Base-by-base conservation (phyloP, 2,888 invertebrate species). In the Apoda limacodes region DNA sequence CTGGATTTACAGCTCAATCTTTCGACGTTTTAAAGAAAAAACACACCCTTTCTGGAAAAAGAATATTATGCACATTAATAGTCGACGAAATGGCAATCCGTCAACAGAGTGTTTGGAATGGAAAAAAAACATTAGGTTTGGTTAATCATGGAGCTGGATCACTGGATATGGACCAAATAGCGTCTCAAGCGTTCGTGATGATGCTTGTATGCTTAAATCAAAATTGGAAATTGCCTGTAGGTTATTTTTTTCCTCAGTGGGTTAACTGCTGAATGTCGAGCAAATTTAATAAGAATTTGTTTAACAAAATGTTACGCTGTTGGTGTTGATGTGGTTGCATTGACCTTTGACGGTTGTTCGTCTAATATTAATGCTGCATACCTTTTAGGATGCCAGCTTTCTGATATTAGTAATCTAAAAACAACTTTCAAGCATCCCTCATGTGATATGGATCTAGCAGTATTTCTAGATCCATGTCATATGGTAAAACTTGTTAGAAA, bases 1-100 rank as follows among this genome's bases (percentile, higher is more conserved):
- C 47, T 11, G 50, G 47, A 1, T 45, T 45, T 29, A 44, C 34
- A 9, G 30, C 32, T 20, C 37, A 42, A 35, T 41, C 45, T 11
- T 25, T 44, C 6, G 24, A 44, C 17, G 25, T 41, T 24, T 28
- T 46, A 36, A 13, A 38, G 28, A 40, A 39, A 28, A 46, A 41
- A 19, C 7, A 17, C 7, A 6, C 7, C 5, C 5, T 7, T 6
- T 6, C 17, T 7, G 7, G 7, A 17, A 17, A 5, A 5, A 17
- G 7, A 17, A 17, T 17, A 17, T 6, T 37, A 3, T 35, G 37
- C 13, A 12, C 30, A 27, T 27, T 40, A 11, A 10, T 35, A 1
- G 32, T 37, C 17, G 40, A 44, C 17, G 41, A 44, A 27, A 22
- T 44, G 9, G 33, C 40, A 12, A 39, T 42, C 9, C 29, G 28